A percentile compares a stretch with the other conserved stretches of the same genome.
Evolutionary conservation across 2,113 vertebrate genomes (phyloP).

Genomic region (Ia io): DNA sequence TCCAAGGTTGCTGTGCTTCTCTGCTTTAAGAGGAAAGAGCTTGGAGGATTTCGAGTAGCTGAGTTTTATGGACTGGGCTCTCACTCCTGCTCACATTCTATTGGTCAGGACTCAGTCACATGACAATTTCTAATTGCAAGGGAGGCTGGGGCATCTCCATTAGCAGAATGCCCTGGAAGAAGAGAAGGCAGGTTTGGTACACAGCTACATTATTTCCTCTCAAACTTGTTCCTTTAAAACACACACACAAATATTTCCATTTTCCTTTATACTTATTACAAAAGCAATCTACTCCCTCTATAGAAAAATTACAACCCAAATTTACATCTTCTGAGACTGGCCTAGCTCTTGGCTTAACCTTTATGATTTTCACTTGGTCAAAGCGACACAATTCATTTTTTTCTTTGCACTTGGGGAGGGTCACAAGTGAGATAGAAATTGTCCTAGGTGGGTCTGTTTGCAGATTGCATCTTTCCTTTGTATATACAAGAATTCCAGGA

Average conservation of each 20-base stretch:
- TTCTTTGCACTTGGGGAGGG: neutral
- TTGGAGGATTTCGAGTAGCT: neutral
- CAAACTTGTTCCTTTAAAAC: neutral
- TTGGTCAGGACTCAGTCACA: neutral
- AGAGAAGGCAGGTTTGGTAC: neutral
- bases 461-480: neutral
- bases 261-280: constrained; percentile 18
- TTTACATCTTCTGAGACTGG: neutral
- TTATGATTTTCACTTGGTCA: neutral
- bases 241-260: neutral
- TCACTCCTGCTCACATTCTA: neutral
- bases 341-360: neutral
- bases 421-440: neutral
- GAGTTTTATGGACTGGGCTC: neutral
- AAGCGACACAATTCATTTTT: neutral
- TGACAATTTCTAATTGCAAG: neutral
- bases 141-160: neutral
- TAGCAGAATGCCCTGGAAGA: neutral
- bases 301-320: neutral
- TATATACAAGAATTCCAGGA: neutral
- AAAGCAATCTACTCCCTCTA: neutral
- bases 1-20: neutral
- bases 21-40: neutral
- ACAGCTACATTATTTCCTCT: neutral
- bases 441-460: neutral